These are phyloP conservation scores for Coracopsis vasa DNA, from an alignment of 2,113 vertebrate genomes.

Conservation along the genomic window DNA sequence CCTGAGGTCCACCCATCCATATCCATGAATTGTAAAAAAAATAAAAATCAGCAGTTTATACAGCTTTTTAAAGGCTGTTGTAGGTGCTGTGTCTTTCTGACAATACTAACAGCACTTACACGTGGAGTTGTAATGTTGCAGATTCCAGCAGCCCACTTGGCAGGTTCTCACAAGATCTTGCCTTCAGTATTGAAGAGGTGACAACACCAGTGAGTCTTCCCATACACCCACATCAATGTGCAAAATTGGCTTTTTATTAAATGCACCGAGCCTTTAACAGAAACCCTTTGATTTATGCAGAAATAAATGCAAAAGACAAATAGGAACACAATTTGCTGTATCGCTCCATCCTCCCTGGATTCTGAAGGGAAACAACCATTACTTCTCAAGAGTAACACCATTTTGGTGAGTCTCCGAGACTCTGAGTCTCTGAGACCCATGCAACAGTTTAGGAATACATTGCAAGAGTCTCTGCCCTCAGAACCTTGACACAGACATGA, in stretches of 20 bases:
- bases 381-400: neutral
- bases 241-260: neutral
- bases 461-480: neutral
- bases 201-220: neutral
- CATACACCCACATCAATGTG: neutral
- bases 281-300: neutral
- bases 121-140: neutral
- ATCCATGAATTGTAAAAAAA: neutral
- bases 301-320: neutral
- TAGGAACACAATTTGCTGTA: neutral
- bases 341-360: neutral
- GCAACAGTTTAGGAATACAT: neutral
- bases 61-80: neutral
- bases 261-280: neutral
- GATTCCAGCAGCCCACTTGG: neutral
- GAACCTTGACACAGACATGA: neutral
- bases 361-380: neutral
- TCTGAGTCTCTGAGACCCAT: neutral
- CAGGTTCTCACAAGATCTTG: neutral
- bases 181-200: neutral
- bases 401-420: too few species aligned
- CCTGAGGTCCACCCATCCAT: neutral
- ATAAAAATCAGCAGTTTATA: neutral
- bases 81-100: neutral
- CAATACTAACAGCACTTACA: neutral